These are phyloP conservation scores for Harpagoxenus sublaevis DNA, from an alignment of 2,888 invertebrate genomes.

Conservation along the genomic window DNA sequence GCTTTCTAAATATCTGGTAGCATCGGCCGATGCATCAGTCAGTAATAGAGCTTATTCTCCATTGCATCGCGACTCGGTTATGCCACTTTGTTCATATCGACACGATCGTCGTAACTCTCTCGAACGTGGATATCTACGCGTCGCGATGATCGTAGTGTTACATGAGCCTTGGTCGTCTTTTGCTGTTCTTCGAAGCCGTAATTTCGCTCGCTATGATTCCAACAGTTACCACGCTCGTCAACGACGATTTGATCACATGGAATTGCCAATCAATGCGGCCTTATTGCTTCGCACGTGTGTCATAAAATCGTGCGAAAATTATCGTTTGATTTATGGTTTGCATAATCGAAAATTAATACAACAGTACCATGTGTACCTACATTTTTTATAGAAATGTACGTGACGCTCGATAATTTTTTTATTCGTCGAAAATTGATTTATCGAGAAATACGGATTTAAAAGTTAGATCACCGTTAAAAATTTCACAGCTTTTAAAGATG, in stretches of 20 bases:
- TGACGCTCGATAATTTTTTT: background rate
- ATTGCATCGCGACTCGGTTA: slow-evolving; percentile 64
- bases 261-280: slow-evolving; percentile 21
- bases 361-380: background rate
- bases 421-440: background rate
- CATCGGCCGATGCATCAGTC: slow-evolving; percentile 44
- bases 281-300: slow-evolving; percentile 9
- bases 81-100: slow-evolving; percentile 66
- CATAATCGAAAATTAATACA: background rate
- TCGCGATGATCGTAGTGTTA: slow-evolving; percentile 58
- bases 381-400: background rate
- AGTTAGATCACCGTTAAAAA: background rate
- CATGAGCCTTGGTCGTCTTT: slow-evolving; percentile 20
- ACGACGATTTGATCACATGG: slow-evolving; percentile 40
- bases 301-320: slow-evolving; percentile 10
- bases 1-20: background rate
- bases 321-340: background rate
- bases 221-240: slow-evolving; percentile 55
- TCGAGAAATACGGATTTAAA: background rate
- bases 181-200: slow-evolving; percentile 56
- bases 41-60: slow-evolving; percentile 70
- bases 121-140: slow-evolving; percentile 44
- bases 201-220: slow-evolving; percentile 57
- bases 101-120: slow-evolving; percentile 65
- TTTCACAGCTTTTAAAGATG: background rate